Percentiles rank a stretch among this genome's conserved stretches.
phyloP scores from a whole-genome alignment of 2,888 invertebrate genomes.

The Trypoxylon attenuatum region DNA sequence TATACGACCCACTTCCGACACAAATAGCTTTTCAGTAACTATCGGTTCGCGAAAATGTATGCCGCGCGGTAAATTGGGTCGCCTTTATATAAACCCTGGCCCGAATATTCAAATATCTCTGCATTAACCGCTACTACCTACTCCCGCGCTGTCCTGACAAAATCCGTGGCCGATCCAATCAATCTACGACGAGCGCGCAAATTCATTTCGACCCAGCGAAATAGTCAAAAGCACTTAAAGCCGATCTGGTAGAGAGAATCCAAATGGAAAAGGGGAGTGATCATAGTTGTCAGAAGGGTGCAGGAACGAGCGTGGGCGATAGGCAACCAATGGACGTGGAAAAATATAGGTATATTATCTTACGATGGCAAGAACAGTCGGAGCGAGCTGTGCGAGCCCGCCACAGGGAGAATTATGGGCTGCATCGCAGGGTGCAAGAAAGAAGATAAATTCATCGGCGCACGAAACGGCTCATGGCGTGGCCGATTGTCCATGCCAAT shows the following conservation, averaged over 20 bases:
- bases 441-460: conserved; percentile 64
- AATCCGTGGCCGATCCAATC: background rate
- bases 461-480: conserved; percentile 62
- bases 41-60: background rate
- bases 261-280: background rate
- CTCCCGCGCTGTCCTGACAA: no score
- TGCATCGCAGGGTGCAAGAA: conserved; percentile 47
- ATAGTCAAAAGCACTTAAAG: background rate
- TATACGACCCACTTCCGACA: background rate
- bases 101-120: background rate
- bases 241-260: background rate
- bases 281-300: background rate
- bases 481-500: conserved; percentile 69
- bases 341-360: conserved; percentile 57
- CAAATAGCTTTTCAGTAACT: background rate
- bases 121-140: no score
- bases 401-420: conserved; percentile 48
- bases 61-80: background rate
- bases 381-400: conserved; percentile 9
- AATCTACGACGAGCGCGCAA: background rate
- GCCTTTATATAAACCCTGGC: background rate
- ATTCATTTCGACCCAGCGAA: background rate
- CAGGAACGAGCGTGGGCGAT: background rate
- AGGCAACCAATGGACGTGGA: no score
- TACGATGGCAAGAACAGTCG: conserved; percentile 24